Evolutionary conservation across 1,140 invertebrate genomes (phyloP), one percentile per base, ranked within the genome.

Genomic region (Pararge aegeria): DNA sequence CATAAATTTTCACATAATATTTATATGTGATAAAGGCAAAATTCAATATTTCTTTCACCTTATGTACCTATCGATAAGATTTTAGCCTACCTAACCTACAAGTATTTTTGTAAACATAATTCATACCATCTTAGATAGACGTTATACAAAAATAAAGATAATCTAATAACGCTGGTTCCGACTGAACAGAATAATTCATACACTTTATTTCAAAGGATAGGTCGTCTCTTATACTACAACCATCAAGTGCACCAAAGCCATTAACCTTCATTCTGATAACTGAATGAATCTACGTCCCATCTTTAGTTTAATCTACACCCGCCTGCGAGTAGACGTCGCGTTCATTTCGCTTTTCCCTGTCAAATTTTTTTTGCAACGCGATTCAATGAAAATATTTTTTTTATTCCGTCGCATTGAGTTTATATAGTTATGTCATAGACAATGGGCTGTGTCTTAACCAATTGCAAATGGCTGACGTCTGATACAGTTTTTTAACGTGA

Each of bases 261-360:
- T 68, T 66, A 63, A 65, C 62, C 61, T 54, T 37, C 51, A 40
- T 46, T 65, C 64, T 66, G 57, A 73, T 76, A 68, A 64, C 55
- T 74, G 74, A 79, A 83, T 80, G 76, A 78, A 69, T 60, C 54
- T 59, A 61, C 63, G 66, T 69, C 66, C 66, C 65, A 68, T 70
- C 63, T 70, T 60, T 64, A 68, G 56, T 70, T 54, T 64, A 66
- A 75, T 72, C 66, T 66, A 67, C 61, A 69, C 64, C 49, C 57
- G 67, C 51, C 49, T 29, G 34, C 51, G 55, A 50, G 58, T 48
- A 67, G 65, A 64, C 64, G 72, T 58, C 67, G 53, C 20, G 38
- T 54, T 13, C 24, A 62, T 51, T 64, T 65, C 44, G 46, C 60
- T 70, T 63, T 54, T 42, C 12, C n/a, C 16, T 40, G 15, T 40